Conservation (phyloP, 53 echinoderm and acorn worm species). For the Luidia sarsii region DNA sequence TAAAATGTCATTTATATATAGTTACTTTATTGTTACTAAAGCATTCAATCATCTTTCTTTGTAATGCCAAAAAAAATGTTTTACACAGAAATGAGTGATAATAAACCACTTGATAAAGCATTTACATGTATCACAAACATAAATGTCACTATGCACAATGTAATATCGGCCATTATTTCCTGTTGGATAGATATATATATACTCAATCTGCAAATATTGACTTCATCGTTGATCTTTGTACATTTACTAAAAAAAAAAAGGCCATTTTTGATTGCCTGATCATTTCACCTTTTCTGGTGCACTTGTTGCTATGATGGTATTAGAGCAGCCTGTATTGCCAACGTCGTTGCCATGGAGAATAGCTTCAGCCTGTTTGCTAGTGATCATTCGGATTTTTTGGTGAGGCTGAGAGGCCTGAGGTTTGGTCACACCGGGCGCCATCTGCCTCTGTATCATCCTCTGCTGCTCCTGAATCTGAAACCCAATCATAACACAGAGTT, state of each 20-base stretch:
- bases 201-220: not conserved
- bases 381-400: constrained; percentile 63
- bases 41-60: no score
- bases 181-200: no score
- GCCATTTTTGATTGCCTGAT: not conserved
- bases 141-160: no score
- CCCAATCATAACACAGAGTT: no score
- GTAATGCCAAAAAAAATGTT: no score
- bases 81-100: no score
- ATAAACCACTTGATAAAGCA: no score
- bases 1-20: no score
- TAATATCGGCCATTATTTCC: no score
- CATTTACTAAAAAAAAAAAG: not conserved
- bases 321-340: constrained; percentile 15
- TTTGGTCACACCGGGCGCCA: constrained; percentile 5
- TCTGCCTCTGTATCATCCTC: constrained; percentile 17
- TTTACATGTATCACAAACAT: no score
- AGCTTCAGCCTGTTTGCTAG: constrained; percentile 29
- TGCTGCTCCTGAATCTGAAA: constrained; percentile 50
- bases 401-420: constrained; percentile 31
- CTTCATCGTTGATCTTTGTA: no score
- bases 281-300: constrained; percentile 66
- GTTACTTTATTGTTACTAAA: no score
- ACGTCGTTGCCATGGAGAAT: constrained; percentile 12
- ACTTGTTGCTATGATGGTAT: constrained; percentile 63